These are phyloP conservation scores for Plutomurus gul DNA, from an alignment of 1,140 invertebrate species.

Conservation along the genomic window DNA sequence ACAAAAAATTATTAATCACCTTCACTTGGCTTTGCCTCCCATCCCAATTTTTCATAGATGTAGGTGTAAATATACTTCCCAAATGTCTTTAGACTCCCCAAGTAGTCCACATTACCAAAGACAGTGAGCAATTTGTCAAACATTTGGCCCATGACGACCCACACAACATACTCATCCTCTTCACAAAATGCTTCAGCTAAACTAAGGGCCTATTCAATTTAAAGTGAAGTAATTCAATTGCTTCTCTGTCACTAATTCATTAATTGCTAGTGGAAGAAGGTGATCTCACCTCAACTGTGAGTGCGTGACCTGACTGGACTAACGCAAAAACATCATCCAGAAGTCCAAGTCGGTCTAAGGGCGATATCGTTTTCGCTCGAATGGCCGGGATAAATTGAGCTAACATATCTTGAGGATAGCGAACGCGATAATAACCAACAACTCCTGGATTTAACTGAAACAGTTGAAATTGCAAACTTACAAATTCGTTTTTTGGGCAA, in stretches of 20 bases:
- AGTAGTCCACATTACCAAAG: conserved; percentile 5
- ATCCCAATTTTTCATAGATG: conserved; percentile 18
- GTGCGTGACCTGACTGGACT: background rate
- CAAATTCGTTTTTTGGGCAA: background rate
- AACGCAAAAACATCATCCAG: conserved; percentile 38
- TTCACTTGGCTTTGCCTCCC: conserved; percentile 5
- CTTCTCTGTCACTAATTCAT: too few species aligned
- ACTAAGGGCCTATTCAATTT: background rate
- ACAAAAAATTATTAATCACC: background rate
- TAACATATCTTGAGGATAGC: conserved; percentile 31
- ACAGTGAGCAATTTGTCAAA: conserved; percentile 13
- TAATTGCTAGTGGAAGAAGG: too few species aligned
- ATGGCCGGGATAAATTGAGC: conserved; percentile 35
- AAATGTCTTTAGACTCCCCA: background rate
- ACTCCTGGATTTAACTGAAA: background rate
- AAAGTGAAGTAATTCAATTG: too few species aligned
- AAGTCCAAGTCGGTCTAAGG: conserved; percentile 29
- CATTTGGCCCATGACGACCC: background rate
- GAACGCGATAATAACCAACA: conserved; percentile 11
- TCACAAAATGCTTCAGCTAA: conserved; percentile 1
- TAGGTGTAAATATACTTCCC: background rate
- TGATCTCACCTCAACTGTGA: background rate
- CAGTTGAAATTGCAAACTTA: background rate
- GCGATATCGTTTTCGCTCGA: background rate
- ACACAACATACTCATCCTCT: conserved; percentile 25